phyloP scores from a whole-genome alignment of 2,797 vertebrate genomes.

The Pygocentrus nattereri region DNA sequence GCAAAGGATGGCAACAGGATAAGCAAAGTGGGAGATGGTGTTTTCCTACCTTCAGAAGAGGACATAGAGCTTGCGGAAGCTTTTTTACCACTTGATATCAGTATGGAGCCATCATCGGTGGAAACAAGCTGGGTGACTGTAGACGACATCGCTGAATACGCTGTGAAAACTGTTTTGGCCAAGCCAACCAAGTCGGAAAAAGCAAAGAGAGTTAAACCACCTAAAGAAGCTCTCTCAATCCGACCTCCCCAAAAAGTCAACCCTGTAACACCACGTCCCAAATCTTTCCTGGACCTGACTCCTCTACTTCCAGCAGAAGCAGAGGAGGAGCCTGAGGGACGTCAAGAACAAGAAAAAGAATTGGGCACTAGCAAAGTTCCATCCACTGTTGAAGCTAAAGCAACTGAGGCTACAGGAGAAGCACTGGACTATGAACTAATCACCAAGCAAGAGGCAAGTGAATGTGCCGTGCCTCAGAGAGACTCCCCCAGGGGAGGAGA shows the following conservation, averaged over 20 bases:
- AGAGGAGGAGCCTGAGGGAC: conserved; percentile 48
- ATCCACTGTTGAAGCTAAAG: background rate
- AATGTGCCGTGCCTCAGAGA: background rate
- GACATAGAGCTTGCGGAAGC: conserved; percentile 35
- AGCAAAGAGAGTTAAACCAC: conserved; percentile 57
- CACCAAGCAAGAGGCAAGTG: background rate
- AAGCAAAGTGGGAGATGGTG: background rate
- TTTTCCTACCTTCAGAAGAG: background rate
- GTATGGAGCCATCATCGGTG: conserved; percentile 13
- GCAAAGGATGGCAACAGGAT: background rate
- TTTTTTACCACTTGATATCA: conserved; percentile 44
- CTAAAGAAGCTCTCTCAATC: conserved; percentile 16
- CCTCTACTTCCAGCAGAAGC: conserved; percentile 64
- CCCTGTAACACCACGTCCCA: conserved; percentile 68
- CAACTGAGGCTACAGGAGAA: background rate
- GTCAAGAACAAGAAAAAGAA: conserved; percentile 15
- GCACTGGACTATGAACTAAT: background rate
- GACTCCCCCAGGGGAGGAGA: background rate
- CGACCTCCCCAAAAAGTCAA: conserved; percentile 46
- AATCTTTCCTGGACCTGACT: conserved; percentile 71
- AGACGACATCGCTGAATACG: conserved; percentile 41
- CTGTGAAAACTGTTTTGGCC: background rate
- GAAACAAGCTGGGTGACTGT: conserved; percentile 19
- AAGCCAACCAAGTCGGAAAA: conserved; percentile 29
- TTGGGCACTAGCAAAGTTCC: background rate